Percentiles rank a stretch among this genome's conserved stretches.
These are phyloP conservation scores for Spinus olivaceus DNA, from an alignment of 2,797 vertebrate genomes.

Conservation along the genomic window DNA sequence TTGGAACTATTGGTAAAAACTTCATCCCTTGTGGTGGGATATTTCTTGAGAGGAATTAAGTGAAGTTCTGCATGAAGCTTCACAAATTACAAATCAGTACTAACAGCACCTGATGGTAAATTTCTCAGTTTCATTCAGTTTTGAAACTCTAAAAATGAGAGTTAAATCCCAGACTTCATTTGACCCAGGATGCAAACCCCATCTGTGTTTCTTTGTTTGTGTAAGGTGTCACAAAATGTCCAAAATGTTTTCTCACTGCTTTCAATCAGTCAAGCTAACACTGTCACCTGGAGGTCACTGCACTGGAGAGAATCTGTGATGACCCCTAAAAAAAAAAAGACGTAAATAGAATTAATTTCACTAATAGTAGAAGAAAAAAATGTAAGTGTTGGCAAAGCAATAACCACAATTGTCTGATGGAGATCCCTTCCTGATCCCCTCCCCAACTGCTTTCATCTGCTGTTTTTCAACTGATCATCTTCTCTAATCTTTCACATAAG, in stretches of 20 bases:
- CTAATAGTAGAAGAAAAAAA: background rate
- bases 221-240: background rate
- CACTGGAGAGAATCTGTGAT: background rate
- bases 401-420: background rate
- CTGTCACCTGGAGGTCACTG: background rate
- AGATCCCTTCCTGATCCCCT: background rate
- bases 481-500: background rate
- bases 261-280: background rate
- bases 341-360: background rate
- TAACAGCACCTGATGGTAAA: background rate
- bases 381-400: background rate
- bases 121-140: background rate
- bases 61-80: background rate
- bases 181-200: background rate
- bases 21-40: background rate
- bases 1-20: background rate
- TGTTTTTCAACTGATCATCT: background rate
- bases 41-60: background rate
- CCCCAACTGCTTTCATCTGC: background rate
- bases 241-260: background rate
- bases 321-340: background rate
- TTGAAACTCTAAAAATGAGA: background rate
- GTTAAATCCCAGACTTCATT: background rate
- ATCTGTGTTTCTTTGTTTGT: background rate
- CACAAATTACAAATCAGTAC: background rate